Percentiles rank a stretch among this genome's conserved stretches.
Evolutionary conservation across 2,797 vertebrate genomes (phyloP).

Genomic region (Pelobates cultripes): DNA sequence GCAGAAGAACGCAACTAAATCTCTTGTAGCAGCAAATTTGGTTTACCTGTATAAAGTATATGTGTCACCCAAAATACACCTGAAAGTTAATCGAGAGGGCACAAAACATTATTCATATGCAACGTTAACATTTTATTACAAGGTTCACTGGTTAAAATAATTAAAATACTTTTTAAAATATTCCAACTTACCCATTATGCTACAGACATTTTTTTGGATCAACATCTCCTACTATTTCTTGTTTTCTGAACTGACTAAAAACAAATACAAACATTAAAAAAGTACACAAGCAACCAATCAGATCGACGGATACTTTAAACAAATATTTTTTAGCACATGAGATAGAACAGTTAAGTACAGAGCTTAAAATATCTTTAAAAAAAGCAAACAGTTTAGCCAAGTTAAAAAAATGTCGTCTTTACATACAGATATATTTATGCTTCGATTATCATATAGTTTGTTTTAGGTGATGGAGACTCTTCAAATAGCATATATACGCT

Average conservation of each 20-base stretch:
- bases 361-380: too few species aligned
- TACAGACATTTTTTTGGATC: not conserved
- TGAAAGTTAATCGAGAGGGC: not conserved
- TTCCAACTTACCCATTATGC: not conserved
- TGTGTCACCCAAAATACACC: not conserved
- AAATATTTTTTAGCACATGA: too few species aligned
- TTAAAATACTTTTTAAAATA: not conserved
- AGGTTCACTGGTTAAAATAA: not conserved
- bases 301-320: too few species aligned
- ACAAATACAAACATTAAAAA: too few species aligned
- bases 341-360: too few species aligned
- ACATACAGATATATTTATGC: not conserved
- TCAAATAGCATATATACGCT: not conserved
- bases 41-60: not conserved
- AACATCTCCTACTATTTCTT: too few species aligned
- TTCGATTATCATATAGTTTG: not conserved
- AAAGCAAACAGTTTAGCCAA: too few species aligned
- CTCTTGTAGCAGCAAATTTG: constrained; percentile 52
- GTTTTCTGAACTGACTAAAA: too few species aligned
- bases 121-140: not conserved
- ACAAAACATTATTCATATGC: not conserved
- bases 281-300: too few species aligned
- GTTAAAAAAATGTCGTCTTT: not conserved
- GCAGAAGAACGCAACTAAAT: constrained; percentile 58
- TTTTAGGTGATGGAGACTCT: not conserved